Evolutionary conservation across 2,888 invertebrate species (phyloP).

Genomic region (Molanna angustata): DNA sequence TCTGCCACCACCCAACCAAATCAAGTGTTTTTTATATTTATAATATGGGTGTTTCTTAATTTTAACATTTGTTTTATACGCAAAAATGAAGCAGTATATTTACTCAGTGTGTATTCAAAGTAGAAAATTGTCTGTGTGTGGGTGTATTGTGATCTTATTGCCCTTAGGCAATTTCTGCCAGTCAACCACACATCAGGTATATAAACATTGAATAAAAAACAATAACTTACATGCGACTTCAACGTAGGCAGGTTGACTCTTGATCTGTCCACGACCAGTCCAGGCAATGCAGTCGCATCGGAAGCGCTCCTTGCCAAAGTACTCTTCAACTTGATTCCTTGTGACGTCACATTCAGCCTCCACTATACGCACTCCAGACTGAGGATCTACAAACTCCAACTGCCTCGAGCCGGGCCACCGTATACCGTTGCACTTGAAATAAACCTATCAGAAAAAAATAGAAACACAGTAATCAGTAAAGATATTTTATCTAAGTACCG

Average conservation of each 20-base stretch:
- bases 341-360: slow-evolving; percentile 85
- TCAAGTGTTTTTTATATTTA: too few species aligned
- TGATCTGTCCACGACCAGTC: slow-evolving; percentile 80
- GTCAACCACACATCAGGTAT: too few species aligned
- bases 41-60: too few species aligned
- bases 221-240: slow-evolving; percentile 90
- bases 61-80: too few species aligned
- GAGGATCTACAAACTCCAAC: slow-evolving; percentile 86
- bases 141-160: too few species aligned
- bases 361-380: slow-evolving; percentile 81
- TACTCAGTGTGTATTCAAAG: too few species aligned
- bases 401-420: slow-evolving; percentile 64
- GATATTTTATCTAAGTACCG: too few species aligned
- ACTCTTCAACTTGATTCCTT: slow-evolving; percentile 88
- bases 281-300: slow-evolving; percentile 94
- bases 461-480: background rate
- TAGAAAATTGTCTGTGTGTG: too few species aligned
- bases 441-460: slow-evolving; percentile 54
- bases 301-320: slow-evolving; percentile 84
- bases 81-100: too few species aligned
- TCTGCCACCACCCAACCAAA: too few species aligned
- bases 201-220: too few species aligned
- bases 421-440: slow-evolving; percentile 88
- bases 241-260: slow-evolving; percentile 83
- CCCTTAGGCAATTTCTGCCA: too few species aligned